Base-by-base conservation (phyloP, 2,113 vertebrate species). In the Tympanuchus pallidicinctus region DNA sequence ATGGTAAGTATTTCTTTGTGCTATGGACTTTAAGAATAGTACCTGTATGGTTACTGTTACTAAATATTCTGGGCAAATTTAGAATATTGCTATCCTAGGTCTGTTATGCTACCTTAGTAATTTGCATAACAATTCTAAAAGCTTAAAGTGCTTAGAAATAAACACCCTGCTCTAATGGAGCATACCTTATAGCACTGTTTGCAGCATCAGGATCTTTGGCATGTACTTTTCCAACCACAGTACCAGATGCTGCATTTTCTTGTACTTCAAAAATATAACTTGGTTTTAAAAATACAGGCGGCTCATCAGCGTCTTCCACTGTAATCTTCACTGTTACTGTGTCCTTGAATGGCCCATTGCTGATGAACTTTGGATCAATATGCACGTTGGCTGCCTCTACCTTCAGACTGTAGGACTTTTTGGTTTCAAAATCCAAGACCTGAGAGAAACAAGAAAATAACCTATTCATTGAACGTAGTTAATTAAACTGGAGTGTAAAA, bases 341-440 rank as follows among this genome's bases (percentile, higher is more conserved):
- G 89, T 99, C 99, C 95, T 99, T 99, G 90, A 99, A 99, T 3
- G 99, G 99, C n/a, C 99, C 99, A 24, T 99, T 99, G 92, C 98
- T 98, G 67, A 99, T 98, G 94, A 98, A 99, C 25, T 99, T 98
- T 1, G 99, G 96, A 94, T 99, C 99, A 13, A 99, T 95, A 36
- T 99, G 97, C 15, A 98, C 97, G 40, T 99, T 99, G 90, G 98
- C 97, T n/a, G 99, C 99, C 93, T 99, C 99, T 38, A 99, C 98
- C 96, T 98, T 99, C 96, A 99, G 95, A 38, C 97, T 98, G 96
- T 99, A 99, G 1, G 98, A 97, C 92, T 98, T 97, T 97, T 99
- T 99, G 36, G 98, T 98, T 98, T 99, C 99, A 95, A 98, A 99
- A 96, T 99, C 99, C 96, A 99, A 98, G 2, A 96, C 96, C 99